Evolutionary conservation across 2,113 vertebrate genomes (phyloP), one percentile per base, ranked within the genome.

Genomic region (Bubo bubo): DNA sequence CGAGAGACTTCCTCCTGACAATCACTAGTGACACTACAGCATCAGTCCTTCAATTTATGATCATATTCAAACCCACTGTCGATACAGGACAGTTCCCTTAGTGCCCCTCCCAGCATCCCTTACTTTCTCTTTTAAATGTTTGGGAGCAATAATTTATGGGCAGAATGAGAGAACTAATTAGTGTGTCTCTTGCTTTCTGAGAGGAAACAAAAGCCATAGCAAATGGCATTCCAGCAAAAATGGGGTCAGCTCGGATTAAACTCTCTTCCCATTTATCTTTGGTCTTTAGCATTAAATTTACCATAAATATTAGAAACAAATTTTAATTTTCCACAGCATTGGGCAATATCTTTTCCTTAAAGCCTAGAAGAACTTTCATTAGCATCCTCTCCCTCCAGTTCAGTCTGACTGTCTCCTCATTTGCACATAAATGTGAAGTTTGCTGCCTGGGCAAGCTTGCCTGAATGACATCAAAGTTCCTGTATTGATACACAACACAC

Each of bases 301-400:
- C 95, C 92, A 86, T 93, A 95, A 84, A 34, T 86, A 93, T 97
- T 95, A 97, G 92, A 94, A 97, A 95, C 94, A 95, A 95, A 96
- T 97, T 97, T 96, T 97, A 97, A 97, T 97, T 98, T 98, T 97
- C 97, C 97, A 97, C 97, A 94, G 96, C 97, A 93, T 82, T 97
- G 97, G 97, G 88, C 97, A 98, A 95, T 97, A 97, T 91, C 64
- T 94, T 97, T 89, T 93, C 84, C 95, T 97, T 97, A 97, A 96
- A 97, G 96, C 90, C 95, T 94, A 70, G 89, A 88, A 96, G 95
- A 97, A 95, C 90, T 82, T 93, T 90, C 93, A 93, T 98, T 96
- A 98, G 77, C 95, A 95, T 90, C 89, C 30, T 86, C 77, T 96
- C 76, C 90, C 79, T 96, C 71, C 87, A 52, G 56, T 88, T 96